Evolutionary conservation across 1,140 invertebrate species (phyloP).

Genomic region (Subanguina moxae): DNA sequence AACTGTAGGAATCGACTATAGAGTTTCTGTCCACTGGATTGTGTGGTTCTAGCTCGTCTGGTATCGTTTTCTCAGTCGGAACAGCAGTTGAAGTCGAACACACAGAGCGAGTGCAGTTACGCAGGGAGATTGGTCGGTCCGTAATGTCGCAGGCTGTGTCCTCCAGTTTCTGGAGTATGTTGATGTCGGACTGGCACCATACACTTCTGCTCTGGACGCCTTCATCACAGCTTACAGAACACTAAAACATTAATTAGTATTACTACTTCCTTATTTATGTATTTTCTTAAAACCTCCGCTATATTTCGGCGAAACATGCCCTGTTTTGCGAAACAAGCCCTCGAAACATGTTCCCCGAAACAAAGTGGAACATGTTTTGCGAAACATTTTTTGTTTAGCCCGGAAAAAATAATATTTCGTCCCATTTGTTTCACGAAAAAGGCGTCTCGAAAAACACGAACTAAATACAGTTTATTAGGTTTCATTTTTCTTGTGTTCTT

Average conservation of each 20-base stretch:
- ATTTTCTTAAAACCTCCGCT: too few species aligned
- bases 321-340: too few species aligned
- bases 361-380: not conserved
- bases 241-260: constrained; percentile 37
- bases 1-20: constrained; percentile 19
- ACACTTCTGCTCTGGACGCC: constrained; percentile 47
- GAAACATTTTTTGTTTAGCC: too few species aligned
- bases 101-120: constrained; percentile 26
- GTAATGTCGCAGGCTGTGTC: constrained; percentile 41
- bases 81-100: constrained; percentile 13
- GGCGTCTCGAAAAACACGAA: too few species aligned
- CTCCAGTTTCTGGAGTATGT: constrained; percentile 26
- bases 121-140: constrained; percentile 27
- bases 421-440: too few species aligned
- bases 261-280: too few species aligned
- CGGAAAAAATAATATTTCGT: too few species aligned
- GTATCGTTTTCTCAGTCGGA: not conserved
- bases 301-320: too few species aligned
- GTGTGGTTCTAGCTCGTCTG: constrained; percentile 12
- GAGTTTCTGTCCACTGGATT: not conserved
- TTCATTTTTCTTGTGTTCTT: too few species aligned
- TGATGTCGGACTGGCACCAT: constrained; percentile 53
- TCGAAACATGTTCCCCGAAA: too few species aligned
- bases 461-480: too few species aligned
- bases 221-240: constrained; percentile 53